Percentiles rank a stretch among this genome's conserved stretches.
phyloP scores from a whole-genome alignment of 2,797 vertebrate species.

The Emys orbicularis region DNA sequence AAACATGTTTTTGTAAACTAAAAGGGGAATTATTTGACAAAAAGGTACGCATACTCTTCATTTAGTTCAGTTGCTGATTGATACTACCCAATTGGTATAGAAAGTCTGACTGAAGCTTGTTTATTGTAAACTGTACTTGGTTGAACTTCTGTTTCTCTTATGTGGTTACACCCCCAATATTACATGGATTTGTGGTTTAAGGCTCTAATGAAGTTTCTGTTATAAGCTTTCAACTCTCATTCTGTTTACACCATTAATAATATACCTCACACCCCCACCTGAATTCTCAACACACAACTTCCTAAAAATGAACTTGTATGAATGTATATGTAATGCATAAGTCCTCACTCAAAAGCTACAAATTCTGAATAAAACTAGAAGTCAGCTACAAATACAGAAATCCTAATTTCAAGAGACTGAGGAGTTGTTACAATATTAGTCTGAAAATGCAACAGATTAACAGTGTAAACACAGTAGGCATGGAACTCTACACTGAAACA shows the following conservation, averaged over 20 bases:
- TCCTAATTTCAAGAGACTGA: not conserved
- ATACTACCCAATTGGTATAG: not conserved
- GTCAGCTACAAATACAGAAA: not conserved
- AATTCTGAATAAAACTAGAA: not conserved
- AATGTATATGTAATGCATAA: rapidly evolving
- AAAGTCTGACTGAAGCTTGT: not conserved
- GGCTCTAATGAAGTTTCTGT: not conserved
- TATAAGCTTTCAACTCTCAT: not conserved
- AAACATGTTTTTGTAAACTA: not conserved
- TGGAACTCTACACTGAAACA: not conserved
- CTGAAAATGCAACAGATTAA: not conserved
- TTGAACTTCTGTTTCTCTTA: not conserved
- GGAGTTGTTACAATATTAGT: rapidly evolving
- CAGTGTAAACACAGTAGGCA: not conserved
- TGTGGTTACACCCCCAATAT: rapidly evolving
- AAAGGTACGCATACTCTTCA: not conserved
- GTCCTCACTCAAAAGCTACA: not conserved
- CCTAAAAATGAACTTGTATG: not conserved
- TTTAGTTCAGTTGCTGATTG: not conserved
- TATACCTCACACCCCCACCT: rapidly evolving
- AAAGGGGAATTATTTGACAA: not conserved
- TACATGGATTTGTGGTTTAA: not conserved
- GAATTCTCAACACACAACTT: rapidly evolving
- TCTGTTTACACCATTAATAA: not conserved
- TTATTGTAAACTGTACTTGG: not conserved